A percentile compares a stretch with the other conserved stretches of the same genome.
These are phyloP conservation scores for Cichladusa arquata DNA, from an alignment of 2,113 vertebrate genomes.

Conservation along the genomic window DNA sequence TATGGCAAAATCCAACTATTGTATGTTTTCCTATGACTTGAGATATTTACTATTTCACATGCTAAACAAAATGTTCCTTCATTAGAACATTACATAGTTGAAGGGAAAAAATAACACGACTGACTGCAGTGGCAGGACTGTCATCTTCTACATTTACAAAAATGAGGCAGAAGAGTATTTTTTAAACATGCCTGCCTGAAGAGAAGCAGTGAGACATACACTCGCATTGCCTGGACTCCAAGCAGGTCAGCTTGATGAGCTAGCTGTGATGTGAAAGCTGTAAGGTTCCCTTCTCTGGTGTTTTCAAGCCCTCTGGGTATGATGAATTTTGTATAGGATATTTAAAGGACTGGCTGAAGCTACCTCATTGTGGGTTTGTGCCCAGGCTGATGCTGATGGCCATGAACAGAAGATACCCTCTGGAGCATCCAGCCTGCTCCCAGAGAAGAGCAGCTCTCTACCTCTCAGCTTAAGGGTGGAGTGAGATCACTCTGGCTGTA, in stretches of 20 bases:
- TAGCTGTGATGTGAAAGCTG: background rate
- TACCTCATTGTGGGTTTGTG: background rate
- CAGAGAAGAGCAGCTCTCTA: background rate
- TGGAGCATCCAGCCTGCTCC: background rate
- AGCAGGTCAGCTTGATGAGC: background rate
- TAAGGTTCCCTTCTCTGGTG: background rate
- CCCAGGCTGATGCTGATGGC: background rate
- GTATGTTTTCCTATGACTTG: slow-evolving; percentile 22
- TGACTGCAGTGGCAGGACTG: rapidly evolving
- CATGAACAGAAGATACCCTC: background rate
- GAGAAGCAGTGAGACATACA: background rate
- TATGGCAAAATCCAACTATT: slow-evolving; percentile 42
- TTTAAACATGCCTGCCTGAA: background rate
- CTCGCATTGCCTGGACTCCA: background rate
- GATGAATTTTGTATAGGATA: background rate
- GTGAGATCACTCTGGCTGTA: background rate
- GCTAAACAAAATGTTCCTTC: slow-evolving; percentile 38
- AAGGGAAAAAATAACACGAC: background rate
- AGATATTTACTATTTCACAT: slow-evolving; percentile 5
- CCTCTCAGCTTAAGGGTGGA: background rate
- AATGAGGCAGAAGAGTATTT: background rate
- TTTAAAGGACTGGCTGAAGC: background rate
- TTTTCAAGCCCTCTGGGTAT: background rate
- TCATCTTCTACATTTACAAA: background rate
- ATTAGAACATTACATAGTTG: background rate